Conservation (phyloP, 2,888 invertebrate species). For the Adelphocoris suturalis region DNA sequence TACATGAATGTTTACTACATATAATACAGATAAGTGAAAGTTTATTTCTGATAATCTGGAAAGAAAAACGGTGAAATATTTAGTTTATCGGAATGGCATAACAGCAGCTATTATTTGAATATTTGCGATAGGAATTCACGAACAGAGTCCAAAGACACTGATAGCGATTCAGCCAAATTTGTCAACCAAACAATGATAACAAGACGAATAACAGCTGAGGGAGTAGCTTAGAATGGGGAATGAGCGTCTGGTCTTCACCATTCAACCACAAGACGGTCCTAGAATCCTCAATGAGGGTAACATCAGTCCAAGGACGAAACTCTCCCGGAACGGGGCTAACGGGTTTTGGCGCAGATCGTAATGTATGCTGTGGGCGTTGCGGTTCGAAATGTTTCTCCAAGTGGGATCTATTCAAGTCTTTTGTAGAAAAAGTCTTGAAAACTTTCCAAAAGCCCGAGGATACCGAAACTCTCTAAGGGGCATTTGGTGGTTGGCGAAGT, state of each 20-base stretch:
- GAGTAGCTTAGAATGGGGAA: not conserved
- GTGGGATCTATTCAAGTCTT: conserved; percentile 36
- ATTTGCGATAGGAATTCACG: too few species aligned
- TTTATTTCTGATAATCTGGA: too few species aligned
- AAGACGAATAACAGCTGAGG: not conserved
- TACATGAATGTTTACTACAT: too few species aligned
- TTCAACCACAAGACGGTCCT: conserved; percentile 19
- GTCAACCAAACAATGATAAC: conserved; percentile 30
- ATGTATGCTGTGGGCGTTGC: conserved; percentile 43
- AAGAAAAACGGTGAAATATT: too few species aligned
- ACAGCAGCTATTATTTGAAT: too few species aligned
- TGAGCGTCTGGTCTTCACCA: not conserved
- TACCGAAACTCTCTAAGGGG: not conserved
- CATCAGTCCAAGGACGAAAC: conserved; percentile 42
- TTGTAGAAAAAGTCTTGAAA: conserved; percentile 31
- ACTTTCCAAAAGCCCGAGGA: conserved; percentile 17
- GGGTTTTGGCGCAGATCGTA: conserved; percentile 41
- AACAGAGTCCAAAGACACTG: not conserved
- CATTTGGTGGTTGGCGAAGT: not conserved
- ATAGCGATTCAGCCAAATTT: conserved; percentile 17
- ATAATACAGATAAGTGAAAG: too few species aligned
- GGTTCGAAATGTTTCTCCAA: conserved; percentile 24
- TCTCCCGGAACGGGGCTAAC: conserved; percentile 29
- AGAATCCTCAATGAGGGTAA: conserved; percentile 26
- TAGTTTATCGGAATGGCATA: too few species aligned